Conservation (phyloP, 1,140 invertebrate genomes). For the Lysiphlebus fabarum region DNA sequence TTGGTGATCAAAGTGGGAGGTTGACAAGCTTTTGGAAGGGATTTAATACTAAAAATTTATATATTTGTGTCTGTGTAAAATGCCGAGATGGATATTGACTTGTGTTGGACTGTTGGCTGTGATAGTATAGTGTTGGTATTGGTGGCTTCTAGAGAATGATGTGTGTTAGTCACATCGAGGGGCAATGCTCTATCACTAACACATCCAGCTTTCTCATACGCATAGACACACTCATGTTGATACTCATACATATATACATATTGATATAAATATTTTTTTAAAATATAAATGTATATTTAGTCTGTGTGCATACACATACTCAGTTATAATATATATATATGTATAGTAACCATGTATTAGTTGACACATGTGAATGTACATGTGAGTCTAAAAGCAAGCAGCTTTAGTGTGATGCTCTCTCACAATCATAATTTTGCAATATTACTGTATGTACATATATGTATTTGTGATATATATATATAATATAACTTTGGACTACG, state of each 20-base stretch:
- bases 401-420: neutral
- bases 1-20: too few relatives aligned
- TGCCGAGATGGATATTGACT: constrained; percentile 9
- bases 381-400: neutral
- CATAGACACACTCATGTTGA: too few relatives aligned
- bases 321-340: too few relatives aligned
- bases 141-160: neutral
- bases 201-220: neutral
- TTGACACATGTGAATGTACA: neutral
- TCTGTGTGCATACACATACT: too few relatives aligned
- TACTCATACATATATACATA: neutral
- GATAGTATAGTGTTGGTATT: constrained; percentile 15
- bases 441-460: neutral
- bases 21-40: too few relatives aligned
- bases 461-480: neutral
- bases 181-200: constrained; percentile 35
- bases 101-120: neutral
- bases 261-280: too few relatives aligned
- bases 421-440: neutral
- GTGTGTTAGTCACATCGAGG: constrained; percentile 28
- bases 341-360: too few relatives aligned
- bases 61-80: neutral
- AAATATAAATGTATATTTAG: too few relatives aligned
- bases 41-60: too few relatives aligned
- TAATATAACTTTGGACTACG: too few relatives aligned